Evolutionary conservation across 1,140 invertebrate species (phyloP).

Genomic region (Drosophila micromelanica): DNA sequence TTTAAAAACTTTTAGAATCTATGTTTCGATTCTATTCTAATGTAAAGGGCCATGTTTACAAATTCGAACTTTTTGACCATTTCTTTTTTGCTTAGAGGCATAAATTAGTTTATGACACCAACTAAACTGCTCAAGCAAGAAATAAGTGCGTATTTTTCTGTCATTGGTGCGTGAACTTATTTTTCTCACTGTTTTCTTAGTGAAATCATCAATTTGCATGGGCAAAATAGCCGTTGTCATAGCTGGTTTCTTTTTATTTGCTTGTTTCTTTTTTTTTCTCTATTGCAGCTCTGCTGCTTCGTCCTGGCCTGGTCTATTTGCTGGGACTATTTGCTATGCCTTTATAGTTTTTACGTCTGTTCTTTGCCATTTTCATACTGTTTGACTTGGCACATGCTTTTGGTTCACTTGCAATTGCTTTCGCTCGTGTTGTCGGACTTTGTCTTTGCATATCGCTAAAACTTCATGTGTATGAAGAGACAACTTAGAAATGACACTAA

Average conservation of each 20-base stretch:
- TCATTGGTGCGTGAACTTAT: slow-evolving; percentile 2
- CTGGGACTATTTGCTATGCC: slow-evolving; percentile 54
- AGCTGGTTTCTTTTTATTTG: slow-evolving; percentile 9
- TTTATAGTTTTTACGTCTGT: slow-evolving; percentile 54
- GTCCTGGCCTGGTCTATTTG: slow-evolving; percentile 45
- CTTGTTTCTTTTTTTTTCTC: not conserved
- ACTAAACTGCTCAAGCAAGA: too few relatives aligned
- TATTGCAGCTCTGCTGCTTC: slow-evolving; percentile 12
- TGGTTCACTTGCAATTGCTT: slow-evolving; percentile 10
- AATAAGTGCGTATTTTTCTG: not conserved
- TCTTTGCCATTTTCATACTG: slow-evolving; percentile 48
- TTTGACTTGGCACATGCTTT: slow-evolving; percentile 47
- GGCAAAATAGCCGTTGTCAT: slow-evolving; percentile 29
- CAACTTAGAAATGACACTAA: slow-evolving; percentile 73
- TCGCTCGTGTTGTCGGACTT: slow-evolving; percentile 24
- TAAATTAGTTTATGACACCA: too few relatives aligned
- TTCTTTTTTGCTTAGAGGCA: too few relatives aligned
- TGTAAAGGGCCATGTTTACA: too few relatives aligned
- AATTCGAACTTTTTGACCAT: too few relatives aligned
- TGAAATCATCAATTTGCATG: slow-evolving; percentile 39
- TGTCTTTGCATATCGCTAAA: slow-evolving; percentile 54
- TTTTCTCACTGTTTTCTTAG: slow-evolving; percentile 4
- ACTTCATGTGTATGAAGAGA: slow-evolving; percentile 64
- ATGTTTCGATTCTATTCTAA: too few relatives aligned
- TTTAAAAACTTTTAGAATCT: too few relatives aligned